phyloP scores from a whole-genome alignment of 2,113 vertebrate genomes.

The Paracanthobrama guichenoti region DNA sequence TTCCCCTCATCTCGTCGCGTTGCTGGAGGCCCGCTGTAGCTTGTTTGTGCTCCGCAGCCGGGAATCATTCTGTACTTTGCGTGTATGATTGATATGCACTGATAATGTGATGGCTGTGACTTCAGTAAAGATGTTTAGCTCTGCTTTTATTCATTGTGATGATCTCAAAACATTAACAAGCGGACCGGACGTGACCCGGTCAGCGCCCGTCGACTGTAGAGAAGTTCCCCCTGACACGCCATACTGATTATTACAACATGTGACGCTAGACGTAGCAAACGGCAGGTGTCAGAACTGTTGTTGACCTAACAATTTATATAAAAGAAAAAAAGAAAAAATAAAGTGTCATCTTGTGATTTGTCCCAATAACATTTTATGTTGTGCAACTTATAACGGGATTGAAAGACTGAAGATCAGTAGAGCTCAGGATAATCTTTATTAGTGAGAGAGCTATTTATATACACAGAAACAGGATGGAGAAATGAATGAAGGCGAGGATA shows the following conservation, averaged over 20 bases:
- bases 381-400: neutral
- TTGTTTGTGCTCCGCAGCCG: neutral
- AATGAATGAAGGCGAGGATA: slow-evolving; percentile 12
- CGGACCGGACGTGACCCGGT: neutral
- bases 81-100: neutral
- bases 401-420: neutral
- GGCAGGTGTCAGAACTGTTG: slow-evolving; percentile 25
- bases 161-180: neutral
- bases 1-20: neutral
- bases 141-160: neutral
- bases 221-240: no score
- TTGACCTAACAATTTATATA: slow-evolving; percentile 71
- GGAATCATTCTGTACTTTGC: neutral
- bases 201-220: neutral
- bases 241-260: neutral
- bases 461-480: slow-evolving; percentile 15
- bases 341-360: slow-evolving; percentile 34
- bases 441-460: slow-evolving; percentile 67
- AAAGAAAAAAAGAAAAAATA: slow-evolving; percentile 47
- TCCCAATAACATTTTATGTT: neutral
- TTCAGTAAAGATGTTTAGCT: slow-evolving; percentile 9
- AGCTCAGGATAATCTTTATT: slow-evolving; percentile 71
- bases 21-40: neutral
- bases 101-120: neutral
- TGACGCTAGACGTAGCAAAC: slow-evolving; percentile 6